phyloP scores from a whole-genome alignment of 2,113 vertebrate species.

The Hystrix cristata region DNA sequence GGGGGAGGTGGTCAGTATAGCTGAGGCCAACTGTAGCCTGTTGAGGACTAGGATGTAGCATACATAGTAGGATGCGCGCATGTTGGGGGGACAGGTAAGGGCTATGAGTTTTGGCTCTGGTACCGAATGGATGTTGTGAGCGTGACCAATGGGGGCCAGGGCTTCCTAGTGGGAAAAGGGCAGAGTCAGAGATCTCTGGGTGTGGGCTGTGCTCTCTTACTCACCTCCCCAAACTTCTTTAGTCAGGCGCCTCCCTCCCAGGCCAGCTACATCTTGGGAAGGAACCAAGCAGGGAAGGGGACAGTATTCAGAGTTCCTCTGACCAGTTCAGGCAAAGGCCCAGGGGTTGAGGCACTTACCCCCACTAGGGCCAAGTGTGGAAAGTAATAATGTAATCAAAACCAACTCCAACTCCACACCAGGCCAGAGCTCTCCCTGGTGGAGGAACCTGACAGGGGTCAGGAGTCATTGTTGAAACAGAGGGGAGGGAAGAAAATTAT shows the following conservation, averaged over 20 bases:
- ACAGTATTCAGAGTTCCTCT: not conserved
- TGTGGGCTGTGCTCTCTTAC: not conserved
- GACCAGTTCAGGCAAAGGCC: not conserved
- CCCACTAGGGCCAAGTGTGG: not conserved
- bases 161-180: constrained; percentile 44
- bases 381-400: not conserved
- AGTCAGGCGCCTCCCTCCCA: constrained; percentile 22
- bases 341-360: not conserved
- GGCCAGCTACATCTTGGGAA: not conserved
- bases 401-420: not conserved
- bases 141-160: not conserved
- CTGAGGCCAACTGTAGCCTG: not conserved
- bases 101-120: constrained; percentile 12
- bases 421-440: not conserved
- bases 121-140: constrained; percentile 43
- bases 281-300: not conserved
- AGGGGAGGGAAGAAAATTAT: not conserved
- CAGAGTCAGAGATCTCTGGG: not conserved
- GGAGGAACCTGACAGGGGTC: not conserved
- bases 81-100: constrained; percentile 63
- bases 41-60: constrained; percentile 59
- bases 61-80: constrained; percentile 64
- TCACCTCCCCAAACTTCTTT: not conserved
- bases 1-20: not conserved
- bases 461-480: not conserved